phyloP scores from a whole-genome alignment of 92 coral and sea anemone genomes.

The Siderastrea siderea region DNA sequence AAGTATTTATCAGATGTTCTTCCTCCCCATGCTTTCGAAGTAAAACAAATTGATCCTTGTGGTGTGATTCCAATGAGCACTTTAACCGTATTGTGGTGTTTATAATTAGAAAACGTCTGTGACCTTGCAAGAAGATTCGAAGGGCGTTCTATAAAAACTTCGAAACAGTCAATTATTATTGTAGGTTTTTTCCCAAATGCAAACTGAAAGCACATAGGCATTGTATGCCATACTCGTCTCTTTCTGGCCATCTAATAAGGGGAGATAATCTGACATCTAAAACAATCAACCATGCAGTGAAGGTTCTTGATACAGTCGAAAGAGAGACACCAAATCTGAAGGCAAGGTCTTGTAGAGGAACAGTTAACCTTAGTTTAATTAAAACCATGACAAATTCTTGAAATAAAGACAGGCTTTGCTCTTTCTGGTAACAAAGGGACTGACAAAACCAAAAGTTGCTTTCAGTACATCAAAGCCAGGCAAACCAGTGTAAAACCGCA shows the following conservation, averaged over 20 bases:
- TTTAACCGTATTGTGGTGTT: conserved; percentile 68
- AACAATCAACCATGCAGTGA: conserved; percentile 57
- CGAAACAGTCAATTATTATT: conserved; percentile 68
- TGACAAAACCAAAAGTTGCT: conserved; percentile 40
- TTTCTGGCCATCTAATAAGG: too few species aligned
- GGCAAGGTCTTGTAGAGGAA: too few species aligned
- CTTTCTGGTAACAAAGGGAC: conserved; percentile 44
- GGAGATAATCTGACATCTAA: too few species aligned
- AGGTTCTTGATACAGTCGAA: conserved; percentile 46
- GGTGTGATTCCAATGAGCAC: conserved; percentile 70
- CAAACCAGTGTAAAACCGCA: conserved; percentile 55
- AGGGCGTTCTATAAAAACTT: conserved; percentile 60
- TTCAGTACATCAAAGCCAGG: conserved; percentile 49
- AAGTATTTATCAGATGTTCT: conserved; percentile 27
- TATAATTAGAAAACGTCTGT: conserved; percentile 59
- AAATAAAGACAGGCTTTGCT: conserved; percentile 32
- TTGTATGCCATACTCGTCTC: too few species aligned
- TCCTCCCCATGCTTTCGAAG: conserved; percentile 63
- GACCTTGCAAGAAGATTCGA: conserved; percentile 64
- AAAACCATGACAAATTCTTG: conserved; percentile 56
- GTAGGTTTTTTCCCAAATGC: conserved; percentile 61
- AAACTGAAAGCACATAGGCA: too few species aligned
- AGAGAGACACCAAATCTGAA: conserved; percentile 43
- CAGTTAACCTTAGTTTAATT: conserved; percentile 52
- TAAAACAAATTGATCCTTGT: conserved; percentile 58